Evolutionary conservation across 2,888 invertebrate species (phyloP).

Genomic region (Tanytarsus gracilentus): DNA sequence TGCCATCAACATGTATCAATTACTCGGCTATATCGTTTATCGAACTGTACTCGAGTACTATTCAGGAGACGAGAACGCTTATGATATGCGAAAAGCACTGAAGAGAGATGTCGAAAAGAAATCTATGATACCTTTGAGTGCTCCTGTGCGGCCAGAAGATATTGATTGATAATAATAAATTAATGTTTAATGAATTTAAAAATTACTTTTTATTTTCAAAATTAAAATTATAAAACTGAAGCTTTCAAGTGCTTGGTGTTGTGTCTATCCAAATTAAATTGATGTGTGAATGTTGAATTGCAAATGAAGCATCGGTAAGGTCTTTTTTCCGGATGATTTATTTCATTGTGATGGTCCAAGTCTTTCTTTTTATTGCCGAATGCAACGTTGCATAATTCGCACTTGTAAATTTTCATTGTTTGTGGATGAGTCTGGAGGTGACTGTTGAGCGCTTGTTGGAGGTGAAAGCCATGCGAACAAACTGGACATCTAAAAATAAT

Average conservation of each 20-base stretch:
- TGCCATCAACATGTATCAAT: conserved; percentile 95
- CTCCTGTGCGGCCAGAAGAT: conserved; percentile 93
- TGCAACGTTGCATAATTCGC: neutral
- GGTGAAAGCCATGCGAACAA: neutral
- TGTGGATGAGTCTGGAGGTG: neutral
- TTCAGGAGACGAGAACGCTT: conserved; percentile 97
- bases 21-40: conserved; percentile 93
- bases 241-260: neutral
- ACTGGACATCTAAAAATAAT: neutral
- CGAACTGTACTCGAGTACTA: conserved; percentile 96
- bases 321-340: neutral
- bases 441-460: neutral
- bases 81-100: conserved; percentile 97
- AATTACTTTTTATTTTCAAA: neutral
- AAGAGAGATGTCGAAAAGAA: conserved; percentile 85
- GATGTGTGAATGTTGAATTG: neutral
- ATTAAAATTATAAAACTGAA: neutral
- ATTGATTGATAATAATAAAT: conserved; percentile 55
- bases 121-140: conserved; percentile 84
- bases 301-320: neutral
- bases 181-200: neutral
- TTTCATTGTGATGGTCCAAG: neutral
- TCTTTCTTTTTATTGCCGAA: neutral
- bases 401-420: neutral
- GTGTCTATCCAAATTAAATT: neutral